A percentile compares a stretch with the other conserved stretches of the same genome.
phyloP scores from a whole-genome alignment of 2,797 vertebrate species.

The Mus minutoides region DNA sequence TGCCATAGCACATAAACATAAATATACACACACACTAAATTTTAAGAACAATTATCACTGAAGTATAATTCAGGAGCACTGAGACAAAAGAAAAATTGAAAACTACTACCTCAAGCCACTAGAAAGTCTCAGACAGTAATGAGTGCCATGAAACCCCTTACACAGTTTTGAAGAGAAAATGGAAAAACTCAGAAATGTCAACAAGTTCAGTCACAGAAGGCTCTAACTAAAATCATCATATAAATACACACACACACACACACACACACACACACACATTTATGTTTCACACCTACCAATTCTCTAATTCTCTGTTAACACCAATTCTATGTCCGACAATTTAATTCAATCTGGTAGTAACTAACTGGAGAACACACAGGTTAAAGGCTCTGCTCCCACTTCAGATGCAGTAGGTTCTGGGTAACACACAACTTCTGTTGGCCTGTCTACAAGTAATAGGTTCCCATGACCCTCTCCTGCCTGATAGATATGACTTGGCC shows the following conservation, averaged over 20 bases:
- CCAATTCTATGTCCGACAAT: not conserved
- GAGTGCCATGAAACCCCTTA: not conserved
- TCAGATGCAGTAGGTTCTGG: not conserved
- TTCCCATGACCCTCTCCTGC: not conserved
- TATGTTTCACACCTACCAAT: not conserved
- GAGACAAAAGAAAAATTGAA: not conserved
- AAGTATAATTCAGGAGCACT: not conserved
- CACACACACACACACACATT: rapidly evolving
- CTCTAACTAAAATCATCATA: not conserved
- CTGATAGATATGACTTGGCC: not conserved
- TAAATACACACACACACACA: not conserved
- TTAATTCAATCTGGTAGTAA: not conserved
- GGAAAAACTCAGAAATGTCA: not conserved
- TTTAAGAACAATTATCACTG: not conserved
- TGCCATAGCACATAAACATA: not conserved
- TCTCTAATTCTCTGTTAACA: not conserved
- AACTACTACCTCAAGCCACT: not conserved
- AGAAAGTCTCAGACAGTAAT: not conserved
- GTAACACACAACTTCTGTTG: not conserved
- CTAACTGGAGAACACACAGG: not conserved
- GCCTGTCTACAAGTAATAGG: not conserved
- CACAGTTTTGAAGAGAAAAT: not conserved
- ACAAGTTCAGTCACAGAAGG: not conserved
- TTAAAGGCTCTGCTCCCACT: not conserved
- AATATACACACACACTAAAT: not conserved